These are phyloP conservation scores for Pheucticus melanocephalus DNA, from an alignment of 2,113 vertebrate species.

Conservation along the genomic window DNA sequence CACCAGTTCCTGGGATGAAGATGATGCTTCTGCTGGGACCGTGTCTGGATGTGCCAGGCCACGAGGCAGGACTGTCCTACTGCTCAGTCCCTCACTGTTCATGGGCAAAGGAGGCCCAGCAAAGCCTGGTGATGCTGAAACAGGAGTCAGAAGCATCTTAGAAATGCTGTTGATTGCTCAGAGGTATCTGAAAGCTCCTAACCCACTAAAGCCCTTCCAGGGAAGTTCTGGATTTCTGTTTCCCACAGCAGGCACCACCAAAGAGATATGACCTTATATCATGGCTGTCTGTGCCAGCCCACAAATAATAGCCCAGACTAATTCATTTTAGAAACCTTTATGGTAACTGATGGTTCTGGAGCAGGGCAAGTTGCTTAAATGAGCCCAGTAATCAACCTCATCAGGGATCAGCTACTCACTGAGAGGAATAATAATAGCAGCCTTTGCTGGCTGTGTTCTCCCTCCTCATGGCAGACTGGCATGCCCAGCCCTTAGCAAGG, in stretches of 20 bases:
- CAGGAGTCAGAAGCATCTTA: background rate
- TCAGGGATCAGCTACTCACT: background rate
- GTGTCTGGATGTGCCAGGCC: background rate
- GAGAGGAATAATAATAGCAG: background rate
- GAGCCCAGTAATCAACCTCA: conserved; percentile 11
- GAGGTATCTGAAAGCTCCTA: background rate
- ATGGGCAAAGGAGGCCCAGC: background rate
- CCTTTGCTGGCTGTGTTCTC: background rate
- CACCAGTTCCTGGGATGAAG: background rate
- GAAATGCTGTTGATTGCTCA: fast-evolving
- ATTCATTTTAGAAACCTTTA: background rate
- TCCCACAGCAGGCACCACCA: background rate
- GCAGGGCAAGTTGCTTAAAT: background rate
- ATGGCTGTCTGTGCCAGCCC: background rate
- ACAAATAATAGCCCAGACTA: background rate
- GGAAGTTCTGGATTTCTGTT: background rate
- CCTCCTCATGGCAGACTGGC: background rate
- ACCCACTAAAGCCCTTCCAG: background rate
- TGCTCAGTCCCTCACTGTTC: background rate
- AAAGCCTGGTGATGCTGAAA: background rate
- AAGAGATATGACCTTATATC: background rate
- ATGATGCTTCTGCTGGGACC: background rate
- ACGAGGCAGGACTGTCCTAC: background rate
- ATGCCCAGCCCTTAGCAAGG: background rate
- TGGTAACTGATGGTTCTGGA: conserved; percentile 1